Conservation (phyloP, 2,797 vertebrate genomes). For the Cottoperca gobio region DNA sequence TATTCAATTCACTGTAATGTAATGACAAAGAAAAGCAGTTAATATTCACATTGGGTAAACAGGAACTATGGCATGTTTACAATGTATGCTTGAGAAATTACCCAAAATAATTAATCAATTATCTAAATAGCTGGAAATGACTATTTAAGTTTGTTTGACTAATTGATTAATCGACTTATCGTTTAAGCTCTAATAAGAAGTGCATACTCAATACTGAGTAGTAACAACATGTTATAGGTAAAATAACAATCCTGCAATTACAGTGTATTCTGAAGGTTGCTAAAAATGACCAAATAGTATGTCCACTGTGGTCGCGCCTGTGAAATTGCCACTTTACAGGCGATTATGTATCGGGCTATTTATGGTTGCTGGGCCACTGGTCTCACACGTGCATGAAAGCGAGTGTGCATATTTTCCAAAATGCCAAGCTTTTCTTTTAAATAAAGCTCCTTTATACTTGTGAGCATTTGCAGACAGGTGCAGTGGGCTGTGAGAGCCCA, state of each 20-base stretch:
- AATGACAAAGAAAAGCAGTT: not conserved
- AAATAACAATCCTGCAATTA: not conserved
- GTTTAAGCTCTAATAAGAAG: not conserved
- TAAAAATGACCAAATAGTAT: too few species aligned
- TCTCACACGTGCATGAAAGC: not conserved
- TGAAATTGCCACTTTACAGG: not conserved
- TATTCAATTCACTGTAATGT: not conserved
- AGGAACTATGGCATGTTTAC: not conserved
- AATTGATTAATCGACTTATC: not conserved
- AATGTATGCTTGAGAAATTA: not conserved
- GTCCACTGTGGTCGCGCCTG: not conserved
- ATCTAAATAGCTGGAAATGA: too few species aligned
- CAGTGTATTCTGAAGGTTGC: not conserved
- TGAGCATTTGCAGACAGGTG: slow-evolving; percentile 59
- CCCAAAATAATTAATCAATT: not conserved
- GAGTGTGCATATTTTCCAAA: slow-evolving; percentile 14
- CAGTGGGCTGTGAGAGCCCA: slow-evolving; percentile 32
- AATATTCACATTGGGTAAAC: not conserved
- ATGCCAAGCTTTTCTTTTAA: slow-evolving; percentile 10
- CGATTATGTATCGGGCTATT: not conserved
- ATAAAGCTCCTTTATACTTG: slow-evolving; percentile 10
- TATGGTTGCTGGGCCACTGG: not conserved
- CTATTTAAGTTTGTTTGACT: not conserved
- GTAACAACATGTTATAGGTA: not conserved
- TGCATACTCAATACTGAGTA: not conserved